Percentiles rank a stretch among this genome's conserved stretches.
These are phyloP conservation scores for Eurystomus gularis DNA, from an alignment of 2,113 vertebrate genomes.

Conservation along the genomic window DNA sequence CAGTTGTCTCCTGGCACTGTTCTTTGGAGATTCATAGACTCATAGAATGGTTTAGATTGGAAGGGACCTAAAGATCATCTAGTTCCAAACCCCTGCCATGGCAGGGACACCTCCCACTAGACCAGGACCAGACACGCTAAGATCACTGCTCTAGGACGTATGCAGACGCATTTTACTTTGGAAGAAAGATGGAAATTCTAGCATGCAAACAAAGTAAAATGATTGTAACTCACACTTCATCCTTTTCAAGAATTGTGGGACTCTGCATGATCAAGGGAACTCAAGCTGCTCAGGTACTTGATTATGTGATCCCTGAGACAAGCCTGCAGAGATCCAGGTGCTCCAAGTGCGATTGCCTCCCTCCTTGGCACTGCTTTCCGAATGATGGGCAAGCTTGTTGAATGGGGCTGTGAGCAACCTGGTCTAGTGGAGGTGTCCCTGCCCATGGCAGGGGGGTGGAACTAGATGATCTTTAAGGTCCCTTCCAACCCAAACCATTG, in stretches of 20 bases:
- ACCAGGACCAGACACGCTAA: background rate
- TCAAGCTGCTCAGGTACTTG: background rate
- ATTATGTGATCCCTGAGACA: background rate
- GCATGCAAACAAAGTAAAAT: background rate
- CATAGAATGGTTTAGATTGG: background rate
- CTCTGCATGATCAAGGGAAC: background rate
- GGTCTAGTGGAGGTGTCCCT: background rate
- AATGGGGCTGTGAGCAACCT: background rate
- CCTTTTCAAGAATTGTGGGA: rapidly evolving
- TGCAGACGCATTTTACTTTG: background rate
- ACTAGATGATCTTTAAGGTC: background rate
- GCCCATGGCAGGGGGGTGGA: background rate
- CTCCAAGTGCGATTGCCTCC: background rate
- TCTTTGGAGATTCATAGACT: background rate
- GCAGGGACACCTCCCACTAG: background rate
- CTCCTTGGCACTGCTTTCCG: background rate
- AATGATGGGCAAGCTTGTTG: background rate
- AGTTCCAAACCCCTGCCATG: background rate
- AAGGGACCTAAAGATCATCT: background rate
- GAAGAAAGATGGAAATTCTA: background rate
- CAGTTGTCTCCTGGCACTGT: background rate
- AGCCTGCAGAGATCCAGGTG: background rate
- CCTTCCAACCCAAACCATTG: background rate
- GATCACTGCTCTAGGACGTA: no score
- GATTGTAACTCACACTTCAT: rapidly evolving